Evolutionary conservation across 2,797 vertebrate species (phyloP).

Genomic region (Sebastes kiyomatsui): DNA sequence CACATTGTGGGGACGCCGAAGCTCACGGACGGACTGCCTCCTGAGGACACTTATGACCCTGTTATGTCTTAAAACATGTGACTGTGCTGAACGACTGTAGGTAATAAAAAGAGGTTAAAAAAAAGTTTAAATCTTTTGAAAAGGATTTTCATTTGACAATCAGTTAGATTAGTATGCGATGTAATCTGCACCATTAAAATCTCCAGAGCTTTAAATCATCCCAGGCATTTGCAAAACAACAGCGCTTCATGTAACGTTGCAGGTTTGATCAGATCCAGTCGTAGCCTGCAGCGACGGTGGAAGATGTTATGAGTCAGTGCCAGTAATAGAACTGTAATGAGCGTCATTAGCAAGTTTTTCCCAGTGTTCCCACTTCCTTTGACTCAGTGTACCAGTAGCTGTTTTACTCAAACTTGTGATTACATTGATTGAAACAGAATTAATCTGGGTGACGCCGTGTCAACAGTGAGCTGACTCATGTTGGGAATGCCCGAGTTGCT

Average conservation of each 20-base stretch:
- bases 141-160: neutral
- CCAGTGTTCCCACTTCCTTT: neutral
- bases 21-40: too few species aligned
- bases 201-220: neutral
- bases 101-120: too few species aligned
- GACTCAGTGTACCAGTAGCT: slow-evolving; percentile 13
- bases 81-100: too few species aligned
- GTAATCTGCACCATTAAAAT: neutral
- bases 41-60: too few species aligned
- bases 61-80: too few species aligned
- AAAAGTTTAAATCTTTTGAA: neutral
- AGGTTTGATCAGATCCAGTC: neutral
- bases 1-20: too few species aligned
- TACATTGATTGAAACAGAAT: neutral
- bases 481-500: slow-evolving; percentile 33
- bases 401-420: neutral
- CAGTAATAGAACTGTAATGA: neutral
- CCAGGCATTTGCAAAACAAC: neutral
- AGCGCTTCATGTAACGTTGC: neutral
- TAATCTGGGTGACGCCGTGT: neutral
- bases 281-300: neutral
- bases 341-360: neutral
- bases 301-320: neutral
- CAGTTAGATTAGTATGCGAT: neutral
- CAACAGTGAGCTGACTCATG: slow-evolving; percentile 42